Percentiles rank a stretch among this genome's conserved stretches.
phyloP scores from a whole-genome alignment of 2,797 vertebrate species.

The Gallinago solitaria region DNA sequence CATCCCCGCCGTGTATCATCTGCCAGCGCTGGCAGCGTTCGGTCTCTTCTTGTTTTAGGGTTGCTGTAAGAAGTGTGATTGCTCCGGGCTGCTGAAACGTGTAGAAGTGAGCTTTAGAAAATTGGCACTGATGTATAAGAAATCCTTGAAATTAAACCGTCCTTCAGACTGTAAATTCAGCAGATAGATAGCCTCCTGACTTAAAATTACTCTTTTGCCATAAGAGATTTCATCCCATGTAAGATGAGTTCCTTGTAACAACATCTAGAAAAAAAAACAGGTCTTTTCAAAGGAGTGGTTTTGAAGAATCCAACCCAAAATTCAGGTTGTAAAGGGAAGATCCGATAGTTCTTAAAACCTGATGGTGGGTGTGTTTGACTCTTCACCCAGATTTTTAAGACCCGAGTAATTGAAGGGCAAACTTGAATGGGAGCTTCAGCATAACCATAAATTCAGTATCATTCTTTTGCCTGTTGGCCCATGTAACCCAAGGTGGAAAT shows the following conservation, averaged over 20 bases:
- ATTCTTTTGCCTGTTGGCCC: not conserved
- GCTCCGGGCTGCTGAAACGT: not conserved
- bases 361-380: not conserved
- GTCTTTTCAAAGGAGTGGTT: rapidly evolving
- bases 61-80: not conserved
- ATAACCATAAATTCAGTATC: not conserved
- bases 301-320: not conserved
- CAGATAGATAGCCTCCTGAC: not conserved
- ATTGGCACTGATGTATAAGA: not conserved
- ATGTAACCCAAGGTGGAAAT: not conserved
- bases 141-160: not conserved
- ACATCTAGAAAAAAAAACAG: not conserved
- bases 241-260: not conserved
- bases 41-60: not conserved
- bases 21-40: not conserved
- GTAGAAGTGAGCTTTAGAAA: not conserved
- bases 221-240: not conserved
- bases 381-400: not conserved
- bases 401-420: not conserved
- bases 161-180: not conserved
- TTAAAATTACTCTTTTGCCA: not conserved
- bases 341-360: not conserved
- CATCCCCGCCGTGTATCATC: not conserved
- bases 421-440: not conserved
- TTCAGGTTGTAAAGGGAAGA: not conserved